Evolutionary conservation across 2,113 vertebrate species (phyloP), one percentile per base, ranked within the genome.

Genomic region (Galemys pyrenaicus): DNA sequence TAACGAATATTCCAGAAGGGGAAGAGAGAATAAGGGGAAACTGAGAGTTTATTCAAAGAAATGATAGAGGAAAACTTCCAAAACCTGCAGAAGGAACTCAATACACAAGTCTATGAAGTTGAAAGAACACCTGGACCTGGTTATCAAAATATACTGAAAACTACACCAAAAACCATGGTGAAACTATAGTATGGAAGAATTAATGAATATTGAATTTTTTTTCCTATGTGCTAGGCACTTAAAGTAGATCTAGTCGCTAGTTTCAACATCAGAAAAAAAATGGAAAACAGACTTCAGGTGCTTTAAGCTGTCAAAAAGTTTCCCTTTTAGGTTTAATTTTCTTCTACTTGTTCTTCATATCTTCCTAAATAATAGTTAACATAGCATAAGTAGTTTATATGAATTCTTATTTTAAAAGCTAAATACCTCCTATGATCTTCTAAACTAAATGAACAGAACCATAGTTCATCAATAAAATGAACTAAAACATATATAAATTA

Each of bases 361-460:
- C 56, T 80, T 67, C 54, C 51, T 71, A 68, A 80, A 54, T 7
- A 80, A 92, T 15, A 73, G 2, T 62, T 73, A 44, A n/a, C n/a
- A 28, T 83, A 68, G 46, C 58, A 85, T 24, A 51, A 17, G 20
- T 46, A 17, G 20, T 46, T 81, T 49, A 80, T 28, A 87, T 65
- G 91, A 81, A 79, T 41, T 77, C 39, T 90, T 56, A 77, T 51
- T 77, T 85, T 64, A 85, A 85, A 56, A 80, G 17, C 15, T 41
- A 87, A 86, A 26, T 39, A 84, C 32, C 74, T 95, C 28, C 10
- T 73, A 2, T 70, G 49, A 58, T 49, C 73, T 94, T 92, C 49
- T 44, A 64, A 87, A 93, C 49, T 74, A 96, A 77, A 88, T 73
- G 41, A 94, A 86, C 17, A 87, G 93, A 94, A 77, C 28, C n/a